Evolutionary conservation across 2,888 invertebrate genomes (phyloP).

Genomic region (Scrobipalpa costella): DNA sequence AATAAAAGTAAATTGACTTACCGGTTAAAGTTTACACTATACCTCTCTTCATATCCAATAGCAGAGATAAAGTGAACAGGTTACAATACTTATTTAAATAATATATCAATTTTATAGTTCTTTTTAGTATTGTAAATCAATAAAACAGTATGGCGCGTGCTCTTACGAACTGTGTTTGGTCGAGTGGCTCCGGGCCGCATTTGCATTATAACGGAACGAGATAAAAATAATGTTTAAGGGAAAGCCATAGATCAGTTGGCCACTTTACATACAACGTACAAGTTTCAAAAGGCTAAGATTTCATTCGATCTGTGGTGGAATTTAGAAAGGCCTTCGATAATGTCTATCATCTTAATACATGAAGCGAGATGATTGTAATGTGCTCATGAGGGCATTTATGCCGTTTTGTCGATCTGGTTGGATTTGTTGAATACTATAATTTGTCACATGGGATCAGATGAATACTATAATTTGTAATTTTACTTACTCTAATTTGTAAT

Average conservation of each 20-base stretch:
- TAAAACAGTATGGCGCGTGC: not conserved
- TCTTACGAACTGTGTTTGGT: not conserved
- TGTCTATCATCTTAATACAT: no score
- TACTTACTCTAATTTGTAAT: no score
- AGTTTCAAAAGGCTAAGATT: no score
- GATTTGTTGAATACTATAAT: no score
- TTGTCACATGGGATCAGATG: no score
- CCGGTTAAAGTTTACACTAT: not conserved
- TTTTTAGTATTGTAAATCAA: not conserved
- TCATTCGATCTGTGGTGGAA: no score
- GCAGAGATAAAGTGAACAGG: not conserved
- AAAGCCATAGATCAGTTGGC: constrained; percentile 31
- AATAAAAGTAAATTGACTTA: not conserved
- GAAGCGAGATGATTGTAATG: no score
- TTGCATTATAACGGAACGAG: constrained; percentile 61
- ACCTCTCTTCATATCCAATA: not conserved
- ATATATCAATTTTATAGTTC: no score
- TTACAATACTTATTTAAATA: not conserved
- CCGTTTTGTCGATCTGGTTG: no score
- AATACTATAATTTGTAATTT: no score
- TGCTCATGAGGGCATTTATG: no score
- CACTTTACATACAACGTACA: not conserved
- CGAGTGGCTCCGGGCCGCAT: constrained; percentile 36
- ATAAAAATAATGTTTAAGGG: constrained; percentile 61
- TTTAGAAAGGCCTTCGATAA: no score